These are phyloP conservation scores for Anoplophora glabripennis DNA, from an alignment of 1,140 invertebrate genomes.

Conservation along the genomic window DNA sequence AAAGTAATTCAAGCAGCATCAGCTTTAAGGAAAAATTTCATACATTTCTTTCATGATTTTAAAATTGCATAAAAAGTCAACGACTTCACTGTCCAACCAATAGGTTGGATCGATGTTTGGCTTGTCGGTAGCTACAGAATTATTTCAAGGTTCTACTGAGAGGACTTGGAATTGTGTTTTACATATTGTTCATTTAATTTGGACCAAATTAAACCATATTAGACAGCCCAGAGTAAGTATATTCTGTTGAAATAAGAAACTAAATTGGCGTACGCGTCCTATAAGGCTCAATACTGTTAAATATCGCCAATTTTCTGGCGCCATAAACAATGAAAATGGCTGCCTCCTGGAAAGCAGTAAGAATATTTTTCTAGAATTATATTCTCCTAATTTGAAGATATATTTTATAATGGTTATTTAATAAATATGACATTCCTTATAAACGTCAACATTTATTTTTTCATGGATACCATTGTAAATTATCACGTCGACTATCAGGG, in stretches of 20 bases:
- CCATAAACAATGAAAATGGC: conserved; percentile 16
- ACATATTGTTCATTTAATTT: conserved; percentile 56
- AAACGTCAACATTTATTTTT: no score
- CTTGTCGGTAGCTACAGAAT: conserved; percentile 57
- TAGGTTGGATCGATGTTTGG: conserved; percentile 62
- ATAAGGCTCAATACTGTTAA: conserved; percentile 10
- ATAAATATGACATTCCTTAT: no score
- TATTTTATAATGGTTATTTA: no score
- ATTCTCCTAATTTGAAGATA: no score
- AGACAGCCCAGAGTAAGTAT: conserved; percentile 56
- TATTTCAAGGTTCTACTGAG: conserved; percentile 59
- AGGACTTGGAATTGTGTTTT: conserved; percentile 61
- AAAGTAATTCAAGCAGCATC: no score
- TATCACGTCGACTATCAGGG: no score
- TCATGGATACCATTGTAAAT: no score
- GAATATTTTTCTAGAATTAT: no score
- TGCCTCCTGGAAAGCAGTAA: no score
- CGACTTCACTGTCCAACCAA: conserved; percentile 37
- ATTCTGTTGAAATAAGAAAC: conserved; percentile 54
- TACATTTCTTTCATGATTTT: conserved; percentile 40
- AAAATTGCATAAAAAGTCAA: conserved; percentile 27
- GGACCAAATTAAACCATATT: conserved; percentile 57
- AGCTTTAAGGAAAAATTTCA: not conserved
- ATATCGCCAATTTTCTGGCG: conserved; percentile 8
- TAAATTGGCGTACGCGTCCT: conserved; percentile 8